Conservation (phyloP, 2,888 invertebrate species). For the Dascillus cervinus region DNA sequence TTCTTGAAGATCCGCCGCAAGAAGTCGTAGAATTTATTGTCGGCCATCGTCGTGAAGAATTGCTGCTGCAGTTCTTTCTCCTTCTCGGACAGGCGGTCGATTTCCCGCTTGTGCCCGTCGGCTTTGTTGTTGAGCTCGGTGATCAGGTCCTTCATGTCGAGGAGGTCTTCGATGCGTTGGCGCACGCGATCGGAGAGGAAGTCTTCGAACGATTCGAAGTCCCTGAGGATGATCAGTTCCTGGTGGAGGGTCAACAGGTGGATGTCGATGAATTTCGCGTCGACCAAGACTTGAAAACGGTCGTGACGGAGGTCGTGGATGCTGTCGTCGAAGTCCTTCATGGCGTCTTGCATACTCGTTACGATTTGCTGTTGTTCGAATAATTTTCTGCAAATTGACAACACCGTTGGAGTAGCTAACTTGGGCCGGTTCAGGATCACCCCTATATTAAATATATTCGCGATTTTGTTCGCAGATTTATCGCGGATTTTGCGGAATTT, state of each 20-base stretch:
- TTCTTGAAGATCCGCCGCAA: slow-evolving; percentile 75
- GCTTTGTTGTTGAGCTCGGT: slow-evolving; percentile 46
- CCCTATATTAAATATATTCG: no score
- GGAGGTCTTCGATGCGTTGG: slow-evolving; percentile 34
- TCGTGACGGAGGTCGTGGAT: slow-evolving; percentile 49
- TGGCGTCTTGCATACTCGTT: slow-evolving; percentile 48
- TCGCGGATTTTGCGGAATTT: slow-evolving; percentile 7
- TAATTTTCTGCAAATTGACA: slow-evolving; percentile 44
- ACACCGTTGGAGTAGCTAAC: no score
- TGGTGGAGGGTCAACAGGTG: slow-evolving; percentile 61
- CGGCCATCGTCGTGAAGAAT: slow-evolving; percentile 51
- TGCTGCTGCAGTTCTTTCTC: slow-evolving; percentile 46
- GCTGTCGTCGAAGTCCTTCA: slow-evolving; percentile 59
- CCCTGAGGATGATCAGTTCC: slow-evolving; percentile 65
- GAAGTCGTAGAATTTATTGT: slow-evolving; percentile 73
- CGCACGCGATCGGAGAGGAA: slow-evolving; percentile 45
- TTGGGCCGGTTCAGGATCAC: no score
- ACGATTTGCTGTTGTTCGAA: slow-evolving; percentile 62
- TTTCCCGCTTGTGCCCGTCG: slow-evolving; percentile 42
- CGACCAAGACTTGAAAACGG: slow-evolving; percentile 52
- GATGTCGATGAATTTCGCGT: slow-evolving; percentile 52
- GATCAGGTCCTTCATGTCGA: slow-evolving; percentile 48
- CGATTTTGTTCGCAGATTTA: no score
- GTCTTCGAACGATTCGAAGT: slow-evolving; percentile 65
- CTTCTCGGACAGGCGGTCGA: slow-evolving; percentile 42